These are phyloP conservation scores for Sericinus montela DNA, from an alignment of 2,888 invertebrate species.

Conservation along the genomic window DNA sequence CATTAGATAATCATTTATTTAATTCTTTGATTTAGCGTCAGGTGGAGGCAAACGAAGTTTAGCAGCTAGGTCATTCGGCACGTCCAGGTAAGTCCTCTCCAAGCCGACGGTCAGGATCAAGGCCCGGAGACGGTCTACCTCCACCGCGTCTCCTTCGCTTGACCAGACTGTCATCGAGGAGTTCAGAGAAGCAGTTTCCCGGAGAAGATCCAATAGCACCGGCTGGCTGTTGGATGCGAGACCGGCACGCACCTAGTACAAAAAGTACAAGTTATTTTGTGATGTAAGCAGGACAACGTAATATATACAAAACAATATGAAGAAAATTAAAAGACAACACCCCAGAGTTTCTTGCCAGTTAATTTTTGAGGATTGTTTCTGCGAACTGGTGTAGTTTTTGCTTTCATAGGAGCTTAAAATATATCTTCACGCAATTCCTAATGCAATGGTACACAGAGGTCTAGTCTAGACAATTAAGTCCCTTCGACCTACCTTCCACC, in stretches of 20 bases:
- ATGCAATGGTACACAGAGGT: no score
- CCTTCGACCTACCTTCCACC: no score
- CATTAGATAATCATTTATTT: slow-evolving; percentile 29
- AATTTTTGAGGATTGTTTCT: no score
- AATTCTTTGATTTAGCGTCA: slow-evolving; percentile 41
- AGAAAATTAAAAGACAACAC: no score
- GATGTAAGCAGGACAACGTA: no score
- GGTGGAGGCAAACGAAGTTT: slow-evolving; percentile 69
- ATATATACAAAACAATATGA: no score
- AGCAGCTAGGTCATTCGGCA: slow-evolving; percentile 81
- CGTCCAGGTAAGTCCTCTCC: slow-evolving; percentile 86
- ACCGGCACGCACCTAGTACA: slow-evolving; percentile 60
- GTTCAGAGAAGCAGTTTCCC: slow-evolving; percentile 66
- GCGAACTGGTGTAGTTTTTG: no score
- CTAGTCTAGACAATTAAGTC: no score
- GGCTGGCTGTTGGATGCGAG: slow-evolving; percentile 82
- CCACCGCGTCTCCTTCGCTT: slow-evolving; percentile 81
- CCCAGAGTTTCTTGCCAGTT: no score
- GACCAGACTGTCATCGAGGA: slow-evolving; percentile 91
- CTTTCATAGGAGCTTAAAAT: no score
- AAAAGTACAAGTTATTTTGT: no score
- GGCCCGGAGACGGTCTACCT: slow-evolving; percentile 81
- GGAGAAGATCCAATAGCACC: slow-evolving; percentile 80
- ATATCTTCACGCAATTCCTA: no score
- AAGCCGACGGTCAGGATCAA: slow-evolving; percentile 84